These are phyloP conservation scores for Menidia menidia DNA, from an alignment of 2,797 vertebrate species.

Conservation along the genomic window DNA sequence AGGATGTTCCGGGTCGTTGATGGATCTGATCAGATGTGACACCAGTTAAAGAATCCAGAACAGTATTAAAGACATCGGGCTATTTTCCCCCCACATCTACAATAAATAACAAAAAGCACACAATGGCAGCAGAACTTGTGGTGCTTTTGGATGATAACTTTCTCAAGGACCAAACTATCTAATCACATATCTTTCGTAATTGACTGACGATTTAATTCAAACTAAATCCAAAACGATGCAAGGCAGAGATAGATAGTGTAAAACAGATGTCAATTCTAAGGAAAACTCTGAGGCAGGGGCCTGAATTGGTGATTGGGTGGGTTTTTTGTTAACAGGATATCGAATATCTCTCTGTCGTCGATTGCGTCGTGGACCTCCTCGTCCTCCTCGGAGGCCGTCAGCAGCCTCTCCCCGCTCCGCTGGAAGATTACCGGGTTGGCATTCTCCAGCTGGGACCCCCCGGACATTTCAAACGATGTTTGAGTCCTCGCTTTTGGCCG, in stretches of 20 bases:
- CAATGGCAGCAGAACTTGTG: too few species aligned
- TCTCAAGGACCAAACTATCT: too few species aligned
- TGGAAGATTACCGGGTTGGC: conserved; percentile 92
- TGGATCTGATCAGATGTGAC: conserved; percentile 92
- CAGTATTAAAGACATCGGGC: fast-evolving
- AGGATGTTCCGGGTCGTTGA: conserved; percentile 95
- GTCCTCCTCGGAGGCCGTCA: conserved; percentile 88
- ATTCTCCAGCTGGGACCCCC: conserved; percentile 85
- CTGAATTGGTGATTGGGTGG: fast-evolving
- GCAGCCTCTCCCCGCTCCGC: conserved; percentile 86
- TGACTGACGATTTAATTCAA: too few species aligned
- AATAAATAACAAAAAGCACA: too few species aligned
- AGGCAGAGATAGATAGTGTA: too few species aligned
- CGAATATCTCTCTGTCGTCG: conserved; percentile 93
- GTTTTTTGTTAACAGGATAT: conserved; percentile 85
- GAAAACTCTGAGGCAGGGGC: not conserved
- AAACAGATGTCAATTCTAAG: too few species aligned
- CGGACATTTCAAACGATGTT: conserved; percentile 55
- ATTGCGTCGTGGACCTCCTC: conserved; percentile 89
- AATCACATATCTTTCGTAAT: too few species aligned
- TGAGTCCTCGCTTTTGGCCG: not conserved
- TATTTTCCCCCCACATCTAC: too few species aligned
- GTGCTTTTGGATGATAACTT: too few species aligned
- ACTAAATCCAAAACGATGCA: too few species aligned
- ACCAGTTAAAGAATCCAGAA: conserved; percentile 53